Base-by-base conservation (phyloP, 2,888 invertebrate species). In the Nomada hirtipes region DNA sequence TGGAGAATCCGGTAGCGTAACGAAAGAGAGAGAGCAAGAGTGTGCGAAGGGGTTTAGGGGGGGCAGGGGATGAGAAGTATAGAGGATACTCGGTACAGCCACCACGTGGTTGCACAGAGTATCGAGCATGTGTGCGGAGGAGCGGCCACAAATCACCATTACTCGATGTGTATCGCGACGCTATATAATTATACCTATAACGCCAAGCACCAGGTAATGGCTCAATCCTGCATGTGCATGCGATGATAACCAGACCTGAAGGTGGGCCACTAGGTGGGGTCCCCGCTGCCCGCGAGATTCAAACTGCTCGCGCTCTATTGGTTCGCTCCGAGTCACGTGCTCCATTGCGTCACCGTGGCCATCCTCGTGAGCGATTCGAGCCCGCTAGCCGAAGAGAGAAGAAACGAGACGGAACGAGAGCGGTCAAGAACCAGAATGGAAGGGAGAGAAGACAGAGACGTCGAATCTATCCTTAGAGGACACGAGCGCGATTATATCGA, bases 181-280 rank as follows among this genome's bases (percentile, higher is more conserved):
- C 92, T 92, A 92, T 92, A 92, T 93, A 93, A 93, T 93, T 93
- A 93, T 92, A 91, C 91, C 92, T 91, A 93, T 93, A 93, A 92
- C 92, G 92, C 90, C 91, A 90, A 92, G 91, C 91, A 92, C 89
- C 92, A 91, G 92, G 92, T 93, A 93, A 93, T 93, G 93, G 93
- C 93, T 93, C 93, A 93, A 93, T 93, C 91, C 91, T 89, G 91
- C 92, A 91, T 92, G 92, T 92, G 91, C 92, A 91, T 90, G 91
- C 86, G 92, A 91, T 90, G 93, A 93, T 93, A 93, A 91, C 91
- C 90, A 90, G 84, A 85, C 86, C 84, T 74, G 86, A 86, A 84
- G 85, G 84, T 82, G 86, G 84, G 69, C 82, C 83, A 65, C 78
- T 85, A 88, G 83, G 87, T 86, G 86, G 87, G 87, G 86, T 81